phyloP scores from a whole-genome alignment of 1,140 invertebrate genomes.

The Drosophila paulistorum region DNA sequence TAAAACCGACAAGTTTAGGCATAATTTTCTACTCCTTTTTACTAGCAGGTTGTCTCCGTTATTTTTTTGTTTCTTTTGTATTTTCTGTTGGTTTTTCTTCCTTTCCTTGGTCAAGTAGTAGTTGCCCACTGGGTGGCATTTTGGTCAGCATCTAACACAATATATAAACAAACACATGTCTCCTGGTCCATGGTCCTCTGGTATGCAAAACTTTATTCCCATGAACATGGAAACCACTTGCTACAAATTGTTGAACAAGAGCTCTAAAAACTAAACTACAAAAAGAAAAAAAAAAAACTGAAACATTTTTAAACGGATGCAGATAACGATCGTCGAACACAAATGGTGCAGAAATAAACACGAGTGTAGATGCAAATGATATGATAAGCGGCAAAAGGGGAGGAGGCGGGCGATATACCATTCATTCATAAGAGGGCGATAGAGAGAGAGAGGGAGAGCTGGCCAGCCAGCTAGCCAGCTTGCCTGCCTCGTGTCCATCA shows the following conservation, averaged over 20 bases:
- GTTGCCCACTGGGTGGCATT: conserved; percentile 73
- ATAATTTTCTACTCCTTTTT: conserved; percentile 10
- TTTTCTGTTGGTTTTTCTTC: background rate
- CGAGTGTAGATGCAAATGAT: conserved; percentile 81
- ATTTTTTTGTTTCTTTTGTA: background rate
- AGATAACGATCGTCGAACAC: conserved; percentile 81
- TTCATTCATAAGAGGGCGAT: background rate
- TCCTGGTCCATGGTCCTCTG: conserved; percentile 21
- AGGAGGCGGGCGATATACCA: background rate
- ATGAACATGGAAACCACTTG: conserved; percentile 81
- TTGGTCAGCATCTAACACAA: conserved; percentile 43
- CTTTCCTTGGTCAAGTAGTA: conserved; percentile 10
- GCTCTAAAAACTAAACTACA: conserved; percentile 42
- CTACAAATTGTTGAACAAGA: conserved; percentile 81
- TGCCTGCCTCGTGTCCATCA: conserved; percentile 63
- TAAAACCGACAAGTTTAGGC: conserved; percentile 65
- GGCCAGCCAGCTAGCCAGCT: conserved; percentile 10
- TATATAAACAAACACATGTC: conserved; percentile 68
- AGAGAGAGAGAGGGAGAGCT: background rate
- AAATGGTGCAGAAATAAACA: conserved; percentile 82
- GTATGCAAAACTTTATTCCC: conserved; percentile 77
- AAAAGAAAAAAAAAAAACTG: conserved; percentile 32
- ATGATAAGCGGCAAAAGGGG: conserved; percentile 55
- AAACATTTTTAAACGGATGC: conserved; percentile 76
- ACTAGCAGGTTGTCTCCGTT: background rate